Base-by-base conservation (phyloP, 2,113 vertebrate genomes). In the Pantherophis guttatus region DNA sequence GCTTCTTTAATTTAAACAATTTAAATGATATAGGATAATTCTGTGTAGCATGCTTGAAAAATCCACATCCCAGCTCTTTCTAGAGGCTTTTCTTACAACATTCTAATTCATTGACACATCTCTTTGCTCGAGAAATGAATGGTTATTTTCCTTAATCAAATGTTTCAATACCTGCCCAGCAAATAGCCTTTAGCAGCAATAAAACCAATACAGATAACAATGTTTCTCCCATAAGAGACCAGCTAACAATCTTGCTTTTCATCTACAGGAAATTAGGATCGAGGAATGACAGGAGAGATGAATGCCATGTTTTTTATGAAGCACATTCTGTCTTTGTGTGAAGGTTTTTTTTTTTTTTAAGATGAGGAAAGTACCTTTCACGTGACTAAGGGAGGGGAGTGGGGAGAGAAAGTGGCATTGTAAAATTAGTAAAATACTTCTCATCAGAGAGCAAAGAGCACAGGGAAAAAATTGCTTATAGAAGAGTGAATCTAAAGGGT, bases 61-160 rank as follows among this genome's bases (percentile, higher is more conserved):
- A 19, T 88, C 59, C 33, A 81, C 7, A 88, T 65, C 58, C 13
- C 9, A 53, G 5, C 26, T 19, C 93, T 88, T 93, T 91, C 91
- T 95, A 91, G 91, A 96, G 95, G 91, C 85, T 95, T 90, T 94
- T 94, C 90, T 48, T 94, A 92, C 90, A 94, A 59, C 89, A 91
- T 89, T 88, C 85, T 75, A 5, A 1, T 95, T 94, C 93, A 94
- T 91, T 93, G 91, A 94, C 92, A 9, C 17, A 13, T 24, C 33
- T 29, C 44, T 75, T 93, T 93, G 87, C 94, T 91, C 24, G 81
- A 15, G 85, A 90, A 95, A 95, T n/a, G 75, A 88, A 52, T 95
- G 0, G 0, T 5, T 39, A 89, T 93, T 92, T 91, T n/a, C 52
- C 86, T 86, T 95, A 94, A 95, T 93, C 54, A 96, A 95, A 93